phyloP scores from a whole-genome alignment of 1,140 invertebrate species.

The Lithobius niger region DNA sequence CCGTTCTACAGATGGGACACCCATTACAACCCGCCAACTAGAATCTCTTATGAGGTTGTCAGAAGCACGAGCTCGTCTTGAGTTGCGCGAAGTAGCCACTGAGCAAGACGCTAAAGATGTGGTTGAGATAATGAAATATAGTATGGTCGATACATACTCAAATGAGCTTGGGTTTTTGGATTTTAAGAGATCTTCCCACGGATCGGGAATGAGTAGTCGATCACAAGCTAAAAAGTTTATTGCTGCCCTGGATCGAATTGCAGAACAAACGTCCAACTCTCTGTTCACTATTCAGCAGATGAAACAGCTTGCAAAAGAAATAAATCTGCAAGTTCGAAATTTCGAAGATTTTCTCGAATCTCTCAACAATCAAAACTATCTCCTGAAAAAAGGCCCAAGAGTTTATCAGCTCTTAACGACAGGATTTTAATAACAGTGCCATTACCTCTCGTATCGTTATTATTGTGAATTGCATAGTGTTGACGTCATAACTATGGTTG shows the following conservation, averaged over 20 bases:
- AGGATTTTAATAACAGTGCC: too few relatives aligned
- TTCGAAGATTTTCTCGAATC: conserved; percentile 51
- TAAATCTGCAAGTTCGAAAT: conserved; percentile 38
- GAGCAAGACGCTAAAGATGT: conserved; percentile 69
- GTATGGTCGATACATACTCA: conserved; percentile 57
- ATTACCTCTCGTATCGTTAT: too few relatives aligned
- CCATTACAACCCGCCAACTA: conserved; percentile 69
- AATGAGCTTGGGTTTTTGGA: conserved; percentile 54
- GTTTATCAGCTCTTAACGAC: conserved; percentile 47
- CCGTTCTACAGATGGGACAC: conserved; percentile 44
- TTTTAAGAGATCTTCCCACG: conserved; percentile 52
- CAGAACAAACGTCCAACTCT: conserved; percentile 46
- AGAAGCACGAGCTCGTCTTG: conserved; percentile 69
- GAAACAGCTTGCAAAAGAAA: conserved; percentile 43
- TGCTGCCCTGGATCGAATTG: conserved; percentile 46
- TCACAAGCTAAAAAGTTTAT: conserved; percentile 55
- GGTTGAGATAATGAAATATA: conserved; percentile 67
- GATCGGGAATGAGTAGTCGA: conserved; percentile 54
- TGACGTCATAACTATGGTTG: too few relatives aligned
- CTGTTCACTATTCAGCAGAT: conserved; percentile 64
- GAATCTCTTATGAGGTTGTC: conserved; percentile 78
- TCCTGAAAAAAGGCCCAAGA: conserved; percentile 67
- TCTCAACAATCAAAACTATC: conserved; percentile 68
- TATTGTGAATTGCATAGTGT: too few relatives aligned
- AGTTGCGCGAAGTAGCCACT: conserved; percentile 64